Evolutionary conservation across 1,140 invertebrate genomes (phyloP), one percentile per base, ranked within the genome.

Genomic region (Papilio helenus): DNA sequence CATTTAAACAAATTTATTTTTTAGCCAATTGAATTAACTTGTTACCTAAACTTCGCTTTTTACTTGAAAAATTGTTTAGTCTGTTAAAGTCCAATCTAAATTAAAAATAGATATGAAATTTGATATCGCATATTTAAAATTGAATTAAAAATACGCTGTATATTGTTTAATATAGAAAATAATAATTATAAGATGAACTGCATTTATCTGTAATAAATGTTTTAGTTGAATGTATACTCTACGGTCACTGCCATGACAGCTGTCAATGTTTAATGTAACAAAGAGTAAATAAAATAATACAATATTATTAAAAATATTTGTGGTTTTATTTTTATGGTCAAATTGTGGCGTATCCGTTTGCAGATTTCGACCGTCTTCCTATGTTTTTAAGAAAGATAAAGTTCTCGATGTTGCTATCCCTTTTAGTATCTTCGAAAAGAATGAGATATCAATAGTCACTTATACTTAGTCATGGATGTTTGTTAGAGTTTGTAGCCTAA

Each of bases 181-280:
- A 72, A 42, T 72, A n/a, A 73, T 44, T 73, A 12, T 72, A 20
- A 72, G 71, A 42, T 18, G 8, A 72, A 72, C 71, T 73, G 72
- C 72, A 73, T 73, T 46, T 46, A 42, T 46, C 12, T 44, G 14
- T 74, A 73, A 76, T 76, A 10, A 76, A 34, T 76, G 23, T 58
- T n/a, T 76, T 76, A 76, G 73, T 76, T 76, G 16, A 76, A 58
- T 16, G 46, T 55, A 55, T 76, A 76, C 39, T 42, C 73, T 58
- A 51, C 73, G 23, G 44, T 23, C 72, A 76, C 73, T 76, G 73
- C 73, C 73, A 76, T 76, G 73, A 76, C 73, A 76, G 46, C 12
- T 76, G 73, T 76, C 73, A 76, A 76, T 1, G 46, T 76, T 51
- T 29, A 58, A 76, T 34, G 34, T 76, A 46, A 76, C n/a, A 23